Base-by-base conservation (phyloP, 2,888 invertebrate genomes). In the Stomorhina lunata region DNA sequence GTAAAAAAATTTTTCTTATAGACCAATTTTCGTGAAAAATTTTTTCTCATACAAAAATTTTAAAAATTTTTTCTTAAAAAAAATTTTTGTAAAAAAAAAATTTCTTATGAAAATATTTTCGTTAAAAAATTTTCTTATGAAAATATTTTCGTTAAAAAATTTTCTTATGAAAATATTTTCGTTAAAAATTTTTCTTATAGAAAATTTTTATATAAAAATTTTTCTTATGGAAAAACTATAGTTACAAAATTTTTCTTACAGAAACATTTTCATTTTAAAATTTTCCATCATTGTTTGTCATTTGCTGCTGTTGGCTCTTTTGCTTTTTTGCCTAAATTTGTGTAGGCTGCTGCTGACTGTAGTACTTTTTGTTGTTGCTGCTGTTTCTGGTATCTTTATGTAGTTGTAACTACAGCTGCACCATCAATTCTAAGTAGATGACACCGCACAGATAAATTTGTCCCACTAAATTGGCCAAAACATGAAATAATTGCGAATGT, bases 401-500 rank as follows among this genome's bases (percentile, higher is more conserved):
- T 80, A 75, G 71, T 75, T 80, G 76, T 68, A 81, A 80, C 69
- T 84, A 81, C 83, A 84, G 69, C 85, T 84, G 81, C 83, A 84
- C 87, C 87, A 89, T 90, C 89, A 89, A 89, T 91, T 91, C 90
- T 90, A 90, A 90, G 88, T 89, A 91, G 91, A 91, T 91, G 90
- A 90, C 90, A 91, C 89, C 88, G 89, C 89, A 86, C 89, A 90
- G 91, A 91, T 91, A 91, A 91, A 91, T 91, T 91, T 90, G 90
- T 90, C 88, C 90, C 87, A 89, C 88, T 90, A 91, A 91, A 91
- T 91, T 91, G 90, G 89, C 90, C 90, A 90, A 90, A 91, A 91
- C 91, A 91, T 91, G 90, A 91, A 91, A 91, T 91, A 91, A 91
- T 91, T 91, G 90, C 91, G 89, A 91, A 91, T 91, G 90, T 91